phyloP scores from a whole-genome alignment of 2,113 vertebrate species.

The Seriola aureovittata region DNA sequence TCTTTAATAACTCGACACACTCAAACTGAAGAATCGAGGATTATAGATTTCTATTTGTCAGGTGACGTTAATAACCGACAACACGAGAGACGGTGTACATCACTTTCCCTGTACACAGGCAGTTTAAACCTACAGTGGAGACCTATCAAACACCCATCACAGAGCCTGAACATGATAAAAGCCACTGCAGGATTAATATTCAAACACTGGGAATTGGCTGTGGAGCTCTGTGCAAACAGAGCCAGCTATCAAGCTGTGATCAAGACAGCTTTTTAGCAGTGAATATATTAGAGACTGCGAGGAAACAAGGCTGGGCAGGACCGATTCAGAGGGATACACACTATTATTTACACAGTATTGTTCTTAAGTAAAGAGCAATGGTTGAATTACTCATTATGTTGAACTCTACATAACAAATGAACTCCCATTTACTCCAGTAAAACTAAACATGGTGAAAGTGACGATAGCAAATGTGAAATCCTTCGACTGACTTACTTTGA shows the following conservation, averaged over 20 bases:
- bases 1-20: neutral
- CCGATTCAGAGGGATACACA: neutral
- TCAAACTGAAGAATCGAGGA: too few relatives aligned
- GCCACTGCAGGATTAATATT: slow-evolving; percentile 77
- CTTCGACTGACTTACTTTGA: neutral
- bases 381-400: neutral
- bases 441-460: too few relatives aligned
- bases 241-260: slow-evolving; percentile 76
- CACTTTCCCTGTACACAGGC: neutral
- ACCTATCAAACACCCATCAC: slow-evolving; percentile 51
- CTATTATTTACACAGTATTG: neutral
- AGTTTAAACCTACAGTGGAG: slow-evolving; percentile 43
- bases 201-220: slow-evolving; percentile 67
- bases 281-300: slow-evolving; percentile 64
- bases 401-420: neutral
- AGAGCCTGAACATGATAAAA: slow-evolving; percentile 68
- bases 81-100: neutral
- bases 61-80: neutral
- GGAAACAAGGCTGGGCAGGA: slow-evolving; percentile 25
- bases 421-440: too few relatives aligned
- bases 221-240: slow-evolving; percentile 63
- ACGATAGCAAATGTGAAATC: too few relatives aligned
- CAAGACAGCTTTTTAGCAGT: slow-evolving; percentile 65
- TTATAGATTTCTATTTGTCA: neutral
- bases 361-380: neutral